These are phyloP conservation scores for Tenebrosternarchus preto DNA, from an alignment of 2,113 vertebrate species.

Conservation along the genomic window DNA sequence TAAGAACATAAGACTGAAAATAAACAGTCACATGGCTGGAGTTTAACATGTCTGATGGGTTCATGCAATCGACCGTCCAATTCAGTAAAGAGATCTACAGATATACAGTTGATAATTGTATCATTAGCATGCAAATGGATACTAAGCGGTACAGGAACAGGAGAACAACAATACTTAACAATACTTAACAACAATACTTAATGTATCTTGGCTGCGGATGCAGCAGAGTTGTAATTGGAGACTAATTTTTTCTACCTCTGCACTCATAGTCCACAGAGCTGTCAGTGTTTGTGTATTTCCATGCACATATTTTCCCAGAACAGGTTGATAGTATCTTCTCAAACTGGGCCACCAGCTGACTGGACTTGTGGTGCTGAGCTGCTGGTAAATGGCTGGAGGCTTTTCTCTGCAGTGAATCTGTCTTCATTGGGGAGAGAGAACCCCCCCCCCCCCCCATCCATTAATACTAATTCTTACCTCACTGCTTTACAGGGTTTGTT, in stretches of 20 bases:
- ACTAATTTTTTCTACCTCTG: slow-evolving; percentile 29
- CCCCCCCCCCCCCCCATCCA: neutral
- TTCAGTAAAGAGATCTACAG: slow-evolving; percentile 42
- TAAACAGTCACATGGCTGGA: slow-evolving; percentile 38
- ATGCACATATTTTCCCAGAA: slow-evolving; percentile 39
- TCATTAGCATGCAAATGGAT: slow-evolving; percentile 52
- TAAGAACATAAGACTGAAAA: too few relatives aligned
- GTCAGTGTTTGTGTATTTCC: slow-evolving; percentile 48
- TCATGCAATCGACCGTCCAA: slow-evolving; percentile 33
- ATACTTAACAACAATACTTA: too few relatives aligned
- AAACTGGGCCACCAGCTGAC: slow-evolving; percentile 31
- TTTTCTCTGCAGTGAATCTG: slow-evolving; percentile 38
- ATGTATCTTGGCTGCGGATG: slow-evolving; percentile 30
- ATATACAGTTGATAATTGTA: slow-evolving; percentile 39
- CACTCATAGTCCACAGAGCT: slow-evolving; percentile 1
- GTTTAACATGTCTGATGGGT: slow-evolving; percentile 20
- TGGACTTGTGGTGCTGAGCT: slow-evolving; percentile 29
- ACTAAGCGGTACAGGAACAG: slow-evolving; percentile 38
- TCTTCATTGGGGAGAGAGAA: slow-evolving; percentile 5
- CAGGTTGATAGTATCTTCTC: slow-evolving; percentile 14
- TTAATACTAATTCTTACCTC: slow-evolving; percentile 67
- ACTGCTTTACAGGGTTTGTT: slow-evolving; percentile 77
- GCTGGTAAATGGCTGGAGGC: slow-evolving; percentile 38
- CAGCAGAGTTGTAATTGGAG: slow-evolving; percentile 18
- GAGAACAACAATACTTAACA: too few relatives aligned